Base-by-base conservation (phyloP, 1,140 invertebrate species). In the Plutomurus gul region DNA sequence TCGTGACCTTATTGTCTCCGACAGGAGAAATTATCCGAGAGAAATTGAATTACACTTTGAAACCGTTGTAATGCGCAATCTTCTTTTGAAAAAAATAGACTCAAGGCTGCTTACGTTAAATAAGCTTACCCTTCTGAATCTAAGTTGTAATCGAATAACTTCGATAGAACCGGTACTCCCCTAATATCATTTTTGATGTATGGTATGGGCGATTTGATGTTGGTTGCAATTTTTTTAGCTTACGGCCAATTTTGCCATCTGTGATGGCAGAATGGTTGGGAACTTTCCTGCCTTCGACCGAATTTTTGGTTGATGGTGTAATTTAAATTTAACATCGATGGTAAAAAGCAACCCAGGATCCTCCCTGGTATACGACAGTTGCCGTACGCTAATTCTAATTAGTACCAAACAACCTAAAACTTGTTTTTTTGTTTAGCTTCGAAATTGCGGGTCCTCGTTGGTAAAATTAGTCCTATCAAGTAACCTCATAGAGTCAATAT, bases 11-110 rank as follows among this genome's bases (percentile, higher is more conserved):
- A 10, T 22, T 13, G 40, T 75, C 1, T 13, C 5, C n/a, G 36
- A 65, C 2, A 70, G 72, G n/a, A 75, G 33, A 13, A 76, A 79
- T 70, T 79, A 79, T 47, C 78, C 78, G 1, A 65, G 71, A n/a
- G 49, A 47, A 22, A 70, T 79, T 76, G 16, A 39, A n/a, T 5
- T 4, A 0, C 3, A 22, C 4, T 8, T 71, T 16, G 25, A 75
- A 10, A 18, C 39, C 10, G 25, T 79, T 27, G 33, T 8, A n/a
- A 37, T 79, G 4, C 13, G 22, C 5, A 65, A 47, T 33, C 20
- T 75, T 33, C 22, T 25, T 5, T 36, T 79, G 3, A 39, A 22
- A 13, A 70, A 46, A 70, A 46, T 79, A 22, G 78, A 79, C 51
- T 43, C 25, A 4, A 46, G 56, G 36, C 27, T 75, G 7, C 8